Conservation (phyloP, 2,888 invertebrate genomes). For the Thymelicus lineola region DNA sequence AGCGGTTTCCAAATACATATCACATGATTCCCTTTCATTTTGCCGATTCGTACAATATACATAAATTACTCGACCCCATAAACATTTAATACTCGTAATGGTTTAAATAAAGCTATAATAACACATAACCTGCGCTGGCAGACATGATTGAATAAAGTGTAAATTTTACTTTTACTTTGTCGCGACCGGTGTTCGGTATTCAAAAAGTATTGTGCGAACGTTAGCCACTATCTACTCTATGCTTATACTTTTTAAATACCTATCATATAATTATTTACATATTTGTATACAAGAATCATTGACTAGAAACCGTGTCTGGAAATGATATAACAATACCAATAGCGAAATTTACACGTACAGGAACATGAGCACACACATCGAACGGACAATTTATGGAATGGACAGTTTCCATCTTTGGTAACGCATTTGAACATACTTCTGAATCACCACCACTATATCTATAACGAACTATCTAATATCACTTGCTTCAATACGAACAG, state of each 20-base stretch:
- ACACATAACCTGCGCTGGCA: constrained; percentile 25
- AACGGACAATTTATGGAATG: constrained; percentile 61
- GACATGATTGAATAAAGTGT: constrained; percentile 21
- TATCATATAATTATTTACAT: constrained; percentile 60
- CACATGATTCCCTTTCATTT: constrained; percentile 68
- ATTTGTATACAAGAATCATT: constrained; percentile 74
- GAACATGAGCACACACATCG: constrained; percentile 57
- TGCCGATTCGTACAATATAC: constrained; percentile 47
- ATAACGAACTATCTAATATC: constrained; percentile 78
- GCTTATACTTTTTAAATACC: constrained; percentile 66
- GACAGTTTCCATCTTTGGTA: constrained; percentile 75
- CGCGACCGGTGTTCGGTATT: constrained; percentile 45
- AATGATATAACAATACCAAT: constrained; percentile 61
- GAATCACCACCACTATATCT: constrained; percentile 47
- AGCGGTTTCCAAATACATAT: constrained; percentile 78
- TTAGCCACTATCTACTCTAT: constrained; percentile 68
- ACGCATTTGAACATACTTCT: constrained; percentile 70
- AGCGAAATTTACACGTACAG: constrained; percentile 61
- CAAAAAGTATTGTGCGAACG: constrained; percentile 73
- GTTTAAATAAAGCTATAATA: constrained; percentile 30
- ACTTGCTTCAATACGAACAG: constrained; percentile 63
- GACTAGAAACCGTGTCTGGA: constrained; percentile 80
- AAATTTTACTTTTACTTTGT: constrained; percentile 11
- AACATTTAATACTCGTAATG: constrained; percentile 31
- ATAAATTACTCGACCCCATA: constrained; percentile 40